These are phyloP conservation scores for Bemisia tabaci DNA, from an alignment of 1,140 invertebrate species.

Conservation along the genomic window DNA sequence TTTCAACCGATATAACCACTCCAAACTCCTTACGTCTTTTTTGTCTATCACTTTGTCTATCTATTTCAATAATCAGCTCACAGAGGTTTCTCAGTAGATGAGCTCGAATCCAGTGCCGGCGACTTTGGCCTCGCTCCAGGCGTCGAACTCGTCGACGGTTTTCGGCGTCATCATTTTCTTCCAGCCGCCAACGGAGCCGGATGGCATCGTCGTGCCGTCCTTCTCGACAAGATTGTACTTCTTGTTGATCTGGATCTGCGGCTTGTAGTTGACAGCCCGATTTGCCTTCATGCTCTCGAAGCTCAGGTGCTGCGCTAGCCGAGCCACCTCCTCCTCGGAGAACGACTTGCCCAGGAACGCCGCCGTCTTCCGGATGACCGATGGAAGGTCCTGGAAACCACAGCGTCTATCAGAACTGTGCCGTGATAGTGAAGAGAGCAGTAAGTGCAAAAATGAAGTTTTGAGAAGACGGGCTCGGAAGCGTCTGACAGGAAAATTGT, in stretches of 20 bases:
- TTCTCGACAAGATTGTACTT: constrained; percentile 27
- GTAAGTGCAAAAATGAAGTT: too few relatives aligned
- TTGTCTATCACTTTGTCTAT: too few relatives aligned
- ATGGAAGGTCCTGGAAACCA: constrained; percentile 41
- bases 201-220: constrained; percentile 42
- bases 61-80: too few relatives aligned
- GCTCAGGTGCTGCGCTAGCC: constrained; percentile 54
- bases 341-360: constrained; percentile 52
- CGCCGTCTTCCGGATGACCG: constrained; percentile 49
- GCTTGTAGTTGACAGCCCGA: constrained; percentile 22
- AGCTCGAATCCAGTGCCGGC: constrained; percentile 1
- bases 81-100: too few relatives aligned
- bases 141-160: constrained; percentile 37
- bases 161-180: constrained; percentile 34
- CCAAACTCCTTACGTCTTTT: too few relatives aligned
- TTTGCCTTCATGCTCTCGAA: constrained; percentile 46
- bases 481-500: too few relatives aligned
- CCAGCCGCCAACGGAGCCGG: constrained; percentile 31
- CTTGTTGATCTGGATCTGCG: constrained; percentile 30
- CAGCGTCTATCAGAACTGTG: too few relatives aligned
- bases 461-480: too few relatives aligned
- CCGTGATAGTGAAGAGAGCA: too few relatives aligned
- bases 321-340: constrained; percentile 45
- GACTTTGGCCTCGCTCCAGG: constrained; percentile 36
- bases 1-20: too few relatives aligned